Evolutionary conservation across 2,888 invertebrate species (phyloP), one percentile per base, ranked within the genome.

Genomic region (Lepidochitona cinerea): DNA sequence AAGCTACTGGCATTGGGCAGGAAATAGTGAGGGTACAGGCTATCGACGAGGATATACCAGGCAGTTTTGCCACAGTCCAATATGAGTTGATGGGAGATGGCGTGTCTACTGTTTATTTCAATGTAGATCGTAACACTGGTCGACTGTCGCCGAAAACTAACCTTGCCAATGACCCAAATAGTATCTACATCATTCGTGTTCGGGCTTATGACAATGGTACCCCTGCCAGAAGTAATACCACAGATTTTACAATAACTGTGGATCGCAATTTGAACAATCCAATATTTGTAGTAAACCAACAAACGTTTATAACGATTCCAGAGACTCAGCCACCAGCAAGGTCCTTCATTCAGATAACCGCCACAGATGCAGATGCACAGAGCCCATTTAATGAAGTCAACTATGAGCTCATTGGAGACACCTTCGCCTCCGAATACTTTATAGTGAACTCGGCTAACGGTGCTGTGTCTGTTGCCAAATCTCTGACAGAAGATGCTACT

Each of bases 61-160:
- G 78, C 73, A 65, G 71, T 69, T 86, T 84, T 72, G 86, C 86
- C 9, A 75, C 77, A 68, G 76, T 89, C 71, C 75, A 73, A 0
- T 88, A 87, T 72, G 72, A 72, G 36, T 80, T 89, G n/a, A 85
- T 85, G 37, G 89, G 88, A 7, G 87, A 88, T 78, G 87, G 85
- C 71, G 81, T 80, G 18, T 83, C 88, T 0, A 82, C 84, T 0
- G 81, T 76, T 23, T 83, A 84, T 78, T 87, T 88, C 78, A 69
- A 68, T 32, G 81, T 88, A 36, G 78, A 84, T 64, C 71, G 71
- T 18, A 53, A 37, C 12, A 79, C 76, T 41, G 87, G 86, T 32
- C 37, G 75, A 37, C 81, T 87, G 26, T 14, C 29, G 3, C 23
- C 59, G 12, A 59, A 29, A 32, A 1, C 59, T 29, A 26, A 65